Evolutionary conservation across 2,113 vertebrate genomes (phyloP), one percentile per base, ranked within the genome.

Genomic region (Scalopus aquaticus): DNA sequence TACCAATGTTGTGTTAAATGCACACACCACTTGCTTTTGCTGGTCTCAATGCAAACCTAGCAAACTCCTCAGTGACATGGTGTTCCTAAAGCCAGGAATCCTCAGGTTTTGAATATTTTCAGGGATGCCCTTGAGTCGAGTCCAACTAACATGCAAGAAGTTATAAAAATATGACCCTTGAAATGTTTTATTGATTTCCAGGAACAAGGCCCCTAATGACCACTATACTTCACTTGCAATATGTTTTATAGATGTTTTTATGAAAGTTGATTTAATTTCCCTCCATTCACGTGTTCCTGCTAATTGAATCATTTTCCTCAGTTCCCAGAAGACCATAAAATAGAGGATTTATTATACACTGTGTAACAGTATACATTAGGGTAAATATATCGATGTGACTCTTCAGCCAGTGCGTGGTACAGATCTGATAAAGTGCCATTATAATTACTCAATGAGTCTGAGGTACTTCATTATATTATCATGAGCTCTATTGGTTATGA

Each of bases 211-310:
- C 93, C 92, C 96, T 95, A 94, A 96, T 97, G 95, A 94, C 90
- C 80, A 87, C 77, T 93, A 49, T 67, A 89, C 90, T 96, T 95
- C 28, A 37, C 96, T 90, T 90, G 88, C 93, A 92, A 95, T 76
- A 91, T 97, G 95, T 96, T 96, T 97, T 97, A 97, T 97, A 93
- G 93, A 96, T 97, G 96, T 96, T 97, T 97, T 97, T 97, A 97
- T 96, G 96, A 92, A 97, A 90, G 95, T 95, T 97, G 96, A 97
- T 97, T 97, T 97, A 94, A 97, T 97, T 97, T 97, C 95, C 80
- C 72, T 86, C 73, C 87, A 90, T 81, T 96, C 97, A 96, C 35
- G 11, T 97, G 95, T 95, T 92, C 96, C 87, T 92, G 67, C 93
- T 97, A 97, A 97, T 96, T 96, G 92, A 96, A 97, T 97, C 95